Evolutionary conservation across 2,797 vertebrate genomes (phyloP), one percentile per base, ranked within the genome.

Genomic region (Poecilia picta): DNA sequence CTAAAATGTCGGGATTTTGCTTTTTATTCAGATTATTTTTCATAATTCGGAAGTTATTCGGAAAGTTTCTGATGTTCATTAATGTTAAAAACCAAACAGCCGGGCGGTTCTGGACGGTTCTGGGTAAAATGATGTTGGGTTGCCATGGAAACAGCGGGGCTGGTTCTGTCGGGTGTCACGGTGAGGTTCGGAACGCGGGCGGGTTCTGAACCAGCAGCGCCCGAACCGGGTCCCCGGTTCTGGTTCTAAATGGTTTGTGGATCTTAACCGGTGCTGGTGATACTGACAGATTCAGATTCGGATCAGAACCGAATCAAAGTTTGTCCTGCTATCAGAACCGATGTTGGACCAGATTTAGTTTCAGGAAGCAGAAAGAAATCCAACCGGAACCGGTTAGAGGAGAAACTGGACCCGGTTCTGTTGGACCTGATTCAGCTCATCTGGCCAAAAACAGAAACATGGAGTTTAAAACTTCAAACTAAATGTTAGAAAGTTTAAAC

Each of bases 121-220:
- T 68, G 33, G 20, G 33, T 16, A 10, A 23, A 66, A 39, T 8
- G 33, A 66, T 66, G 62, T 39, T 39, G 62, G 0, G 53, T 86
- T 5, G 68, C 15, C 85, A 83, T 85, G 75, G 85, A 77, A 80
- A 89, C 79, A 33, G 39, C 66, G 46, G 28, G 7, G 36, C 15
- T 59, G 55, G n/a, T 59, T 59, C 0, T 41, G 76, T 70, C 45
- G 1, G 49, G 10, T 43, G 57, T 47, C 51, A 47, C 13, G 1
- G 46, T 66, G 39, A 72, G 53, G 75, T 80, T 31, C 16, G 16
- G 46, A 16, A 18, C 4, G 15, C 16, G 46, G 15, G 15, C 46
- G 6, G 46, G 15, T 49, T 49, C 47, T 53, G 57, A 33, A 18
- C 57, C 57, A 31, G 5, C 57, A 59, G 25, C 57, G 2, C 13